phyloP scores from a whole-genome alignment of 2,113 vertebrate genomes.

The Tichodroma muraria region DNA sequence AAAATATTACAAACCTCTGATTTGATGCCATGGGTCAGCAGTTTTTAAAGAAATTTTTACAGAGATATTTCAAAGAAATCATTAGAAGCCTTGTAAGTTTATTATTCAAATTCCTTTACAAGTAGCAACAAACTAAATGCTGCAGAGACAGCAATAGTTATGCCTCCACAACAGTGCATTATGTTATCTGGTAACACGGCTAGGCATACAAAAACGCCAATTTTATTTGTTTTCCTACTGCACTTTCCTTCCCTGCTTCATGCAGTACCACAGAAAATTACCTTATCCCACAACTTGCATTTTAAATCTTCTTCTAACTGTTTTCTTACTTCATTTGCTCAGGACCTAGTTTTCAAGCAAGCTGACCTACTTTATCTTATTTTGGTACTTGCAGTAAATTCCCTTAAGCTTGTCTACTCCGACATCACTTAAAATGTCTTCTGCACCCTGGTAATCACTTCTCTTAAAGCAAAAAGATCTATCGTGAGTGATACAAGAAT shows the following conservation, averaged over 20 bases:
- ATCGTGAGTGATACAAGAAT: not conserved
- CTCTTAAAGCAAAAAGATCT: not conserved
- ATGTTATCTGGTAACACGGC: not conserved
- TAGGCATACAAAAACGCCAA: not conserved
- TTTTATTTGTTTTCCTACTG: not conserved
- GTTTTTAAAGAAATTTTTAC: not conserved
- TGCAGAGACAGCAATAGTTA: not conserved
- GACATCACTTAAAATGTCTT: not conserved
- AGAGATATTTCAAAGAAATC: not conserved
- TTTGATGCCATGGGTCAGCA: not conserved
- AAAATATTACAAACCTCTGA: not conserved
- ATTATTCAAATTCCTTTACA: not conserved
- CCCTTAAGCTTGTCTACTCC: constrained; percentile 17
- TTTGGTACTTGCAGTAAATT: constrained; percentile 43
- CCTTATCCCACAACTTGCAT: not conserved
- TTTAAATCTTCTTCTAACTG: not conserved
- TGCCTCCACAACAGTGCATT: not conserved
- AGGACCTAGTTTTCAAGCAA: constrained; percentile 42
- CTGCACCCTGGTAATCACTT: not conserved
- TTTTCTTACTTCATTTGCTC: constrained; percentile 15
- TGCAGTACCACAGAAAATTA: not conserved
- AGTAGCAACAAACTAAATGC: not conserved
- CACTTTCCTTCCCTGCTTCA: not conserved
- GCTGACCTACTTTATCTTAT: constrained; percentile 57
- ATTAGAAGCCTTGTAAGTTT: not conserved